Evolutionary conservation across 2,888 invertebrate genomes (phyloP), one percentile per base, ranked within the genome.

Genomic region (Tridacna crocea): DNA sequence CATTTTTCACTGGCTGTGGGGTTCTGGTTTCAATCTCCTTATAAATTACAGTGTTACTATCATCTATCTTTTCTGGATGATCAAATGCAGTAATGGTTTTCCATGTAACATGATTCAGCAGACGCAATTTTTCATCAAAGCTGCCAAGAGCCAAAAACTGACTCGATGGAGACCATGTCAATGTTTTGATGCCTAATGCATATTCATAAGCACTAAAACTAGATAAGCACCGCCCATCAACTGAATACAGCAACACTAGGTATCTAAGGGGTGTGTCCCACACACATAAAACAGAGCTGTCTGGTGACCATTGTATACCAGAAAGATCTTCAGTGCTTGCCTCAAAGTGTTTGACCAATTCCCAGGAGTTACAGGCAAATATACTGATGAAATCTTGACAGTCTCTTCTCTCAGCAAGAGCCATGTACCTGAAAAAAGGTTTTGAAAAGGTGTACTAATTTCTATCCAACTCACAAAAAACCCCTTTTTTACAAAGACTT

Each of bases 131-230:
- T 84, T 95, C 92, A 87, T 95, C 95, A 80, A 91, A 95, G 83
- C 94, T 94, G 19, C 94, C 95, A 12, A 95, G 88, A n/a, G 94
- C 94, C 24, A 95, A 87, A 83, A 95, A 94, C 90, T 95, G 95
- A 70, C 94, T 92, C 6, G 94, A 93, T 15, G 95, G 94, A 0
- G 94, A 94, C 95, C 95, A 95, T 12, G 91, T 75, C 13, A 94
- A 86, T 26, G 89, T 88, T 84, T 94, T 94, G 58, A 95, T 90
- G 12, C 95, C 95, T 6, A 95, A 91, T 24, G 94, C 93, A 83
- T 90, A 89, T 19, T 94, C 91, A 84, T 94, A 93, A 26, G 94
- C 93, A 58, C 89, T 91, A 85, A 91, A 95, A 12, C 90, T 89
- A n/a, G 92, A 89, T n/a, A 95, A 82, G 77, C 93, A 93, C 22